Percentiles rank a stretch among this genome's conserved stretches.
phyloP scores from a whole-genome alignment of 2,888 invertebrate genomes.

The Drosophila putrida region DNA sequence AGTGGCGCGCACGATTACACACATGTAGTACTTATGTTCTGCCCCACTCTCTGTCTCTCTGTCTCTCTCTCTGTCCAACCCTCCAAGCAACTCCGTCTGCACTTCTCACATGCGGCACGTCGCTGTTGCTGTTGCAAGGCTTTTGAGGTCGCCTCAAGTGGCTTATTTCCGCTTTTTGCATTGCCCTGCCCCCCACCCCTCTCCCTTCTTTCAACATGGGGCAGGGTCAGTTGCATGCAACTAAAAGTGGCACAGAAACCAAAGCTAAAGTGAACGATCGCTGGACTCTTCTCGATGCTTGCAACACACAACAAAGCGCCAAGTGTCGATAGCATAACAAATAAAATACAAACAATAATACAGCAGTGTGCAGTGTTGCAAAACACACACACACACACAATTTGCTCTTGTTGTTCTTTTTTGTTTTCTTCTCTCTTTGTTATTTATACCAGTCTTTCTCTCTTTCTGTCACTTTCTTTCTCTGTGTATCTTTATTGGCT shows the following conservation, averaged over 20 bases:
- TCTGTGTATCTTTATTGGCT: slow-evolving; percentile 13
- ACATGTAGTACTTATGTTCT: slow-evolving; percentile 25
- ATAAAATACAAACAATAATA: slow-evolving; percentile 10
- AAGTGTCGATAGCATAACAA: slow-evolving; percentile 67
- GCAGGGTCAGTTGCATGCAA: slow-evolving; percentile 27
- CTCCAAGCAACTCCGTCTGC: not conserved
- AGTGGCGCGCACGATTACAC: slow-evolving; percentile 74
- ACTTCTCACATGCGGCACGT: slow-evolving; percentile 9
- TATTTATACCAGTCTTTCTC: not conserved
- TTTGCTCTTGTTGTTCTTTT: slow-evolving; percentile 65
- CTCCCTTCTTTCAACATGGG: not conserved
- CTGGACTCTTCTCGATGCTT: slow-evolving; percentile 35
- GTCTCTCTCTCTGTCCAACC: too few relatives aligned
- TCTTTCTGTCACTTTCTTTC: slow-evolving; percentile 12
- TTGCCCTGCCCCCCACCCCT: slow-evolving; percentile 21
- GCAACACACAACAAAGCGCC: slow-evolving; percentile 64
- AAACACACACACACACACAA: slow-evolving; percentile 28
- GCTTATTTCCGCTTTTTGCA: slow-evolving; percentile 76
- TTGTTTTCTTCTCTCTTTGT: slow-evolving; percentile 45
- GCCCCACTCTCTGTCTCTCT: not conserved
- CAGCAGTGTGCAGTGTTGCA: slow-evolving; percentile 49
- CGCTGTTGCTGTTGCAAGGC: slow-evolving; percentile 8
- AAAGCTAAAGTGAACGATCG: slow-evolving; percentile 48
- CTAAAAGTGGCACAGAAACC: slow-evolving; percentile 53
- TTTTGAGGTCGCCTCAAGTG: slow-evolving; percentile 75